phyloP scores from a whole-genome alignment of 2,888 invertebrate genomes.

The Patella pellucida region DNA sequence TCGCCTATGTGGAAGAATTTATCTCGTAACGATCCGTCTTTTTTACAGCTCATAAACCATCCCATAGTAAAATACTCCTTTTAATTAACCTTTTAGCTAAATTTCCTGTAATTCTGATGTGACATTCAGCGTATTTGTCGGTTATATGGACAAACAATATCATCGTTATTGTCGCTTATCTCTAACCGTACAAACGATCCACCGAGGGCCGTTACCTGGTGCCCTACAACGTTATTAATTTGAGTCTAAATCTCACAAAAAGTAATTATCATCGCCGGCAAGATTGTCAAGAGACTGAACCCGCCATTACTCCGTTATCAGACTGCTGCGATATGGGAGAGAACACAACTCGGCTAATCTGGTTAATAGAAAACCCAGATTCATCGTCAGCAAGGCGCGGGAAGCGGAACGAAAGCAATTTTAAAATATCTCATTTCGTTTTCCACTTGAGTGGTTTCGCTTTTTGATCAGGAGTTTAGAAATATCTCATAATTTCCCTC shows the following conservation, averaged over 20 bases:
- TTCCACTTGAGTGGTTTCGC: neutral
- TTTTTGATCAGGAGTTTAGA: neutral
- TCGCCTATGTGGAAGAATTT: neutral
- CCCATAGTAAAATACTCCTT: neutral
- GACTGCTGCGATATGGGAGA: neutral
- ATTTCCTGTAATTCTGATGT: neutral
- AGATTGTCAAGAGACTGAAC: neutral
- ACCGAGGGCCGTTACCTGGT: neutral
- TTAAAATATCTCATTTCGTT: constrained; percentile 7
- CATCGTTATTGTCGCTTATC: neutral
- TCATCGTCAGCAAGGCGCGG: neutral
- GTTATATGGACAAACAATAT: neutral
- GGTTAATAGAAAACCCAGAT: neutral
- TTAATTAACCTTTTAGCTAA: constrained; percentile 9
- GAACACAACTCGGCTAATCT: neutral
- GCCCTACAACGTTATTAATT: constrained; percentile 5
- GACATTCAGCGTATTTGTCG: neutral
- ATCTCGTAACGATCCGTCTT: neutral
- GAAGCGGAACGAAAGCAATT: constrained; percentile 8
- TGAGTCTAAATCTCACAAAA: neutral
- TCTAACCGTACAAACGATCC: neutral
- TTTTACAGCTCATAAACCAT: constrained; percentile 9
- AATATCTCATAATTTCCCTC: neutral
- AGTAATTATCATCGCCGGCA: neutral
- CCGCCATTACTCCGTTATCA: neutral